Conservation (phyloP, 2,113 vertebrate species). For the Poeciliopsis retropinna region DNA sequence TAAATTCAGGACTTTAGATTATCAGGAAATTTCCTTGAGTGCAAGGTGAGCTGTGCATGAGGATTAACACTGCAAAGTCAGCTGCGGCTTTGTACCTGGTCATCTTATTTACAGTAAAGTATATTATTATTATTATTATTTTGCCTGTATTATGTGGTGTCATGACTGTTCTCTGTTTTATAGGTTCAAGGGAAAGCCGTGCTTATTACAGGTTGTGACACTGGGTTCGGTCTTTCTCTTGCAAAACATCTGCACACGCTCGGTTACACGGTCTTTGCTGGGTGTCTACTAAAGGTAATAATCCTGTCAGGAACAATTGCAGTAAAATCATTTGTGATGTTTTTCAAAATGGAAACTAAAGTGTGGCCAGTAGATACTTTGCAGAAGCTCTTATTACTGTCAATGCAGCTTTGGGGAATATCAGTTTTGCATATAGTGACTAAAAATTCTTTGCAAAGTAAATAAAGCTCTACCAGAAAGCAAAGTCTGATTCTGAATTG, state of each 20-base stretch:
- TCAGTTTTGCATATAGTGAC: too few species aligned
- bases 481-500: too few species aligned
- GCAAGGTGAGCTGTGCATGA: background rate
- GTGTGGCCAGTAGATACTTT: background rate
- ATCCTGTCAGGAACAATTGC: background rate
- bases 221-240: constrained; percentile 85
- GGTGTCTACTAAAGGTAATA: constrained; percentile 83
- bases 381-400: background rate
- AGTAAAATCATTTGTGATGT: too few species aligned
- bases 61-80: background rate
- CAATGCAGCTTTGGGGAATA: background rate
- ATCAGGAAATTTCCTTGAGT: background rate
- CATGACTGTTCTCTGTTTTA: background rate
- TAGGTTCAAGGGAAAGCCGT: constrained; percentile 84
- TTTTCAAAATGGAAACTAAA: too few species aligned
- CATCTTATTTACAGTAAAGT: background rate
- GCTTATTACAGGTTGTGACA: constrained; percentile 88
- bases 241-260: constrained; percentile 83
- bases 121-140: too few species aligned
- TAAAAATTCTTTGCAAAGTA: background rate
- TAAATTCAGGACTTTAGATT: background rate
- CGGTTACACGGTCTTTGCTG: constrained; percentile 88
- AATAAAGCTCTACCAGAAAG: too few species aligned
- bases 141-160: background rate
- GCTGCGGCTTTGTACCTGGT: background rate